Percentiles rank a stretch among this genome's conserved stretches.
These are phyloP conservation scores for Idaea aversata DNA, from an alignment of 2,888 invertebrate species.

Conservation along the genomic window DNA sequence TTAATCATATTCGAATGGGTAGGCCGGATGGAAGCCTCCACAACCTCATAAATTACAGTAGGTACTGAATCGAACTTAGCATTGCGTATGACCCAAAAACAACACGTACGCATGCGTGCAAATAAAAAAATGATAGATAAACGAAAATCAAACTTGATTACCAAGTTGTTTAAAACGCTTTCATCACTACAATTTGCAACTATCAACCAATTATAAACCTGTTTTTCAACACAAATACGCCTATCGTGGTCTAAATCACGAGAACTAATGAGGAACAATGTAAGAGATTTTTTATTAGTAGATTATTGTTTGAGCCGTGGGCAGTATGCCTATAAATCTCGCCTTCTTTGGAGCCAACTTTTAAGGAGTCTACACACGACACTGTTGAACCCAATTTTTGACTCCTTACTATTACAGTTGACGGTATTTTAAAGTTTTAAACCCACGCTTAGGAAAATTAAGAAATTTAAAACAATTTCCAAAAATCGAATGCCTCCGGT, in stretches of 20 bases:
- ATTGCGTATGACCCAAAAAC: not conserved
- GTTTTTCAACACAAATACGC: constrained; percentile 11
- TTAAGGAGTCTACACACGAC: not conserved
- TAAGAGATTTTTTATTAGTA: constrained; percentile 8
- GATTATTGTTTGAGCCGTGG: constrained; percentile 16
- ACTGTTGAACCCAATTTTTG: not conserved
- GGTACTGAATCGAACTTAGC: not conserved
- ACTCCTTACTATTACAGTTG: no score
- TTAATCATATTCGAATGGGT: not conserved
- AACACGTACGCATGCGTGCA: not conserved
- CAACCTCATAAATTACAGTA: not conserved
- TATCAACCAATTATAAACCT: not conserved
- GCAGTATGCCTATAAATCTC: constrained; percentile 25
- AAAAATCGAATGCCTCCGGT: no score
- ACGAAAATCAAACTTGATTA: not conserved
- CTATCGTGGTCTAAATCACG: constrained; percentile 7
- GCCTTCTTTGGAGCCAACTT: constrained; percentile 18
- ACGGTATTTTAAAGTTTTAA: no score
- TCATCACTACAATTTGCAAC: not conserved
- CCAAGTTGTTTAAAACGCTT: not conserved
- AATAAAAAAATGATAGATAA: not conserved
- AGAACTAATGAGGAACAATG: constrained; percentile 12
- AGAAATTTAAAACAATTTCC: no score
- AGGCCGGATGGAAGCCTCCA: not conserved
- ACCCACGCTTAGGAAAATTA: no score